Evolutionary conservation across 1,140 invertebrate species (phyloP), one percentile per base, ranked within the genome.

Genomic region (Bradysia coprophila): DNA sequence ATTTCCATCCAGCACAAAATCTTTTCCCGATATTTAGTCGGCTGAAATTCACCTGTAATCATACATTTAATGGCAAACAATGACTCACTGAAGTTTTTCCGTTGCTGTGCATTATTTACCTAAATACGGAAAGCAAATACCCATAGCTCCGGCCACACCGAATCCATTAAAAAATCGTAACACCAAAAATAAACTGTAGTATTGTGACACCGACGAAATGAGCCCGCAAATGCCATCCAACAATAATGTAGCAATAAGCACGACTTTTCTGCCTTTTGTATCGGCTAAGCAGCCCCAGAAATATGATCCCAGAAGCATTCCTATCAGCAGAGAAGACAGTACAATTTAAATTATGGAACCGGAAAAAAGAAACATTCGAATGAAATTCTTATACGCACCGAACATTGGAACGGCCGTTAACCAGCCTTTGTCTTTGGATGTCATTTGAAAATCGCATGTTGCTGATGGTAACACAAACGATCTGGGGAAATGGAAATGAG

Each of bases 261-360:
- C 77, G 8, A 74, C 56, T 53, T 80, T 76, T 20, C 86, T 70
- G 1, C 86, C 86, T 49, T 77, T 75, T 0, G 77, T 80, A 59
- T 90, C 86, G 46, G 84, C 84, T 49, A 89, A 63, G 47, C 78
- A 84, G 23, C 85, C 85, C 84, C 84, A 89, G 57, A 88, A 76
- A 62, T 86, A 87, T n/a, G 83, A 86, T 15, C 85, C 84, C 45
- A 87, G 64, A 43, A 89, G 75, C 85, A 90, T 89, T 46, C 86
- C 85, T 84, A 49, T n/a, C n/a, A n/a, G n/a, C n/a, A n/a, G n/a
- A n/a, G n/a, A n/a, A n/a, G n/a, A n/a, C n/a, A n/a, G n/a, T n/a
- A n/a, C n/a, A n/a, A n/a, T n/a, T n/a, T n/a, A n/a, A n/a, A n/a
- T n/a, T n/a, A n/a, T n/a, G n/a, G n/a, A n/a, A n/a, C n/a, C n/a